Evolutionary conservation across 2,797 vertebrate species (phyloP), one percentile per base, ranked within the genome.

Genomic region (Kryptopterus vitreolus): DNA sequence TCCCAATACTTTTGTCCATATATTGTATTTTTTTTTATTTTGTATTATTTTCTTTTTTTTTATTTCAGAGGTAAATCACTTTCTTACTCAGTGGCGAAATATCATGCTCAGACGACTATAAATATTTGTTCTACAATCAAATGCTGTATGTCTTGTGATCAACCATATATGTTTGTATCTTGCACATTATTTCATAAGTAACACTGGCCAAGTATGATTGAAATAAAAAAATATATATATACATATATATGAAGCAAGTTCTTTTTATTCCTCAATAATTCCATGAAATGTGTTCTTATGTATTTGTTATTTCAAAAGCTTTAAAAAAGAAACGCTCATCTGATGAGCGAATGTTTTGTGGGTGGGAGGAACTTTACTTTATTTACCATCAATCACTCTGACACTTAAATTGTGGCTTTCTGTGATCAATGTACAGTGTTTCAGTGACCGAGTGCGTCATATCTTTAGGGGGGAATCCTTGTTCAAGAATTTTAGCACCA

Each of bases 211-310:
- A 77, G 74, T 81, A 77, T 71, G 33, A 63, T 77, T 81, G 31
- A 83, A 65, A 86, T 63, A 84, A 38, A 46, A 85, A 86, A 83
- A 85, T 85, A 84, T n/a, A n/a, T n/a, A n/a, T n/a, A n/a, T n/a
- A n/a, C n/a, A n/a, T n/a, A 86, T 75, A 65, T 83, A 83, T 85
- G 76, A 83, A 81, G 35, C 53, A 73, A 63, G n/a, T 38, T n/a
- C 9, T 38, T 0, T 43, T 12, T 43, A 43, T 22, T 55, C 22
- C 15, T 55, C 10, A 22, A 33, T 31, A 33, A 62, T 33, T 10
- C 0, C 7, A 26, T 69, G 9, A 18, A 69, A 46, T 74, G 12
- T 74, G 33, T 65, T 48, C 7, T 50, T 50, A 0, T 70, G 46
- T 29, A n/a, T 52, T 15, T 15, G 9, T 73, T 73, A 22, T 12